Conservation (phyloP, 1,140 invertebrate genomes). For the Heliconius eleuchia region DNA sequence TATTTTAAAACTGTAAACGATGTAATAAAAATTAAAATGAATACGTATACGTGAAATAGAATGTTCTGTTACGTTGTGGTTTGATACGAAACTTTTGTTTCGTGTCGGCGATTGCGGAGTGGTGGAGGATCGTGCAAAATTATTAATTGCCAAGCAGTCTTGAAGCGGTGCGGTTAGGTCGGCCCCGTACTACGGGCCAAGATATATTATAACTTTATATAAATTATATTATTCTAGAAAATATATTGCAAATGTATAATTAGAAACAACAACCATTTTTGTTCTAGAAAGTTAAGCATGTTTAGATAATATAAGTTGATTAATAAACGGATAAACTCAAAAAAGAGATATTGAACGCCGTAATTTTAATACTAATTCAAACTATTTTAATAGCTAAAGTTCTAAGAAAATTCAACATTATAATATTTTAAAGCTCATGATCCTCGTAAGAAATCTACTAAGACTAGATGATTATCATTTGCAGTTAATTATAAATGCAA, state of each 20-base stretch:
- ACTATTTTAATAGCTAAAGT: background rate
- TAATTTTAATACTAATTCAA: background rate
- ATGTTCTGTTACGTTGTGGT: constrained; percentile 19
- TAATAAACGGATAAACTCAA: background rate
- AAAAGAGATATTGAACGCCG: background rate
- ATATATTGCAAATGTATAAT: background rate
- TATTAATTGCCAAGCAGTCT: constrained; percentile 69
- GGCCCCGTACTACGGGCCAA: constrained; percentile 49
- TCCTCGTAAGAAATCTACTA: background rate
- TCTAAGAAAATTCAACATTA: background rate
- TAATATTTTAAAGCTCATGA: constrained; percentile 6
- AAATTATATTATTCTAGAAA: background rate
- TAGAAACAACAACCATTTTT: too few species aligned
- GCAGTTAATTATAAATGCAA: constrained; percentile 5
- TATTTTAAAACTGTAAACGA: background rate
- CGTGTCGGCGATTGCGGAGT: constrained; percentile 49
- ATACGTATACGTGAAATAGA: constrained; percentile 16
- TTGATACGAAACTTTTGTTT: constrained; percentile 32
- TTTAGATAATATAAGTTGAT: too few species aligned
- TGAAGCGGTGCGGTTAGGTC: constrained; percentile 45
- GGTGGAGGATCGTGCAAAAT: constrained; percentile 69
- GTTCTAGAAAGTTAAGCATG: too few species aligned
- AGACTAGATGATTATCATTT: background rate
- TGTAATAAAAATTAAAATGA: constrained; percentile 21
- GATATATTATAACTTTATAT: constrained; percentile 41